Evolutionary conservation across 2,797 vertebrate genomes (phyloP).

Genomic region (Protonibea diacanthus): DNA sequence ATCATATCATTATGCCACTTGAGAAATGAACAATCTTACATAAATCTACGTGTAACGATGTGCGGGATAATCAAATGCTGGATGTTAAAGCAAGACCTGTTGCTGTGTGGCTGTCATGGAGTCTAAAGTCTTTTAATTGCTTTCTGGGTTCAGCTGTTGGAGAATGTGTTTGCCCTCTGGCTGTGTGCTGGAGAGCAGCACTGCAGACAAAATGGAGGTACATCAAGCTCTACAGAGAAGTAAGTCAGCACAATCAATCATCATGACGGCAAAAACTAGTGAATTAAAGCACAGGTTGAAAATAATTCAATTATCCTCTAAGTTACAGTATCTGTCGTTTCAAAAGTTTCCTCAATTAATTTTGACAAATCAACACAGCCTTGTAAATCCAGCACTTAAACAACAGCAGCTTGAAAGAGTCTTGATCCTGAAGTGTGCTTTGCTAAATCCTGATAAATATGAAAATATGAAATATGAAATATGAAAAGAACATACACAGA

Average conservation of each 20-base stretch:
- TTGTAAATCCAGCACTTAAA: constrained; percentile 4
- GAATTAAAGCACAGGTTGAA: constrained; percentile 29
- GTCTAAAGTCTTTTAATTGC: constrained; percentile 32
- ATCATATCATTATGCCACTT: background rate
- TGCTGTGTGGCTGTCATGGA: constrained; percentile 14
- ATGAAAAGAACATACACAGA: background rate
- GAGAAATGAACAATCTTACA: background rate
- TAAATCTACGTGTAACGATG: background rate
- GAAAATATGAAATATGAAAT: too few relatives aligned
- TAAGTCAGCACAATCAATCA: constrained; percentile 37
- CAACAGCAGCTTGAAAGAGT: background rate
- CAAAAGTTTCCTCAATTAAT: background rate
- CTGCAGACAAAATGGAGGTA: constrained; percentile 35
- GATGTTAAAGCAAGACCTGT: background rate
- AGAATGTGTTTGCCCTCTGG: constrained; percentile 38
- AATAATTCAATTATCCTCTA: constrained; percentile 19
- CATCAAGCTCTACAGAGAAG: constrained; percentile 25
- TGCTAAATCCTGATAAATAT: background rate
- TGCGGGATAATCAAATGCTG: background rate
- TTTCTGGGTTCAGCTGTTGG: constrained; percentile 27
- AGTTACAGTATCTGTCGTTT: background rate
- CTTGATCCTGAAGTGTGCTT: background rate
- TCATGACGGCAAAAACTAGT: background rate
- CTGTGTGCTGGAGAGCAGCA: constrained; percentile 25
- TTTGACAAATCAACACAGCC: background rate